phyloP scores from a whole-genome alignment of 2,113 vertebrate species.

The Phalacrocorax pelagicus region DNA sequence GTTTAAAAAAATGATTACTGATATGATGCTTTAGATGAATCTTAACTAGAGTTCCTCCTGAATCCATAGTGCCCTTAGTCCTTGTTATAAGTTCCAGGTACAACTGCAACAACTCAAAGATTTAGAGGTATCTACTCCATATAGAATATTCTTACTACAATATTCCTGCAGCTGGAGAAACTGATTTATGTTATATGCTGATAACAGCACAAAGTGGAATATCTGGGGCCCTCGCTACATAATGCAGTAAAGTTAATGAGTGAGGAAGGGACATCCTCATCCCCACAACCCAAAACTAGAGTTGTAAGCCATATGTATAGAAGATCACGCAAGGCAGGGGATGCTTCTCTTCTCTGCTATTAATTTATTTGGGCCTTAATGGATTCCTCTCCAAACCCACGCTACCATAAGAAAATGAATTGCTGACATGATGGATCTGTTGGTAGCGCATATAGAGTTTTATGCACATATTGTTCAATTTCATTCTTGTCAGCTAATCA shows the following conservation, averaged over 20 bases:
- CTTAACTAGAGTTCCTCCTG: not conserved
- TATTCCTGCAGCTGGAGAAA: not conserved
- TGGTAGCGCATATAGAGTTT: constrained; percentile 28
- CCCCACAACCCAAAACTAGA: not conserved
- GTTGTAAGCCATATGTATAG: not conserved
- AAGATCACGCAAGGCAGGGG: not conserved
- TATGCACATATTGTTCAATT: constrained; percentile 41
- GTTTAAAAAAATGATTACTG: not conserved
- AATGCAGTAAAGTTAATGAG: not conserved
- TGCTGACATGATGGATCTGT: constrained; percentile 53
- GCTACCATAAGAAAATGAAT: constrained; percentile 53
- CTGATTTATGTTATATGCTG: not conserved
- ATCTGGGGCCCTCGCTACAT: not conserved
- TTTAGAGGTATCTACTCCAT: not conserved
- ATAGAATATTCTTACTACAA: not conserved
- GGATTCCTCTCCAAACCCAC: constrained; percentile 22
- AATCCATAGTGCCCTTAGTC: not conserved
- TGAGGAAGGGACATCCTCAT: not conserved
- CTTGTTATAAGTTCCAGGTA: not conserved
- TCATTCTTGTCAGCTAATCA: constrained; percentile 63
- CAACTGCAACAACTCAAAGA: not conserved
- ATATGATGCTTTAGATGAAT: not conserved
- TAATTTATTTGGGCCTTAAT: constrained; percentile 45
- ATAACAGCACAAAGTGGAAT: not conserved
- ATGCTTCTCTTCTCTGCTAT: not conserved